Percentiles rank a stretch among this genome's conserved stretches.
These are phyloP conservation scores for Setophaga kirtlandii DNA, from an alignment of 2,113 vertebrate genomes.

Conservation along the genomic window DNA sequence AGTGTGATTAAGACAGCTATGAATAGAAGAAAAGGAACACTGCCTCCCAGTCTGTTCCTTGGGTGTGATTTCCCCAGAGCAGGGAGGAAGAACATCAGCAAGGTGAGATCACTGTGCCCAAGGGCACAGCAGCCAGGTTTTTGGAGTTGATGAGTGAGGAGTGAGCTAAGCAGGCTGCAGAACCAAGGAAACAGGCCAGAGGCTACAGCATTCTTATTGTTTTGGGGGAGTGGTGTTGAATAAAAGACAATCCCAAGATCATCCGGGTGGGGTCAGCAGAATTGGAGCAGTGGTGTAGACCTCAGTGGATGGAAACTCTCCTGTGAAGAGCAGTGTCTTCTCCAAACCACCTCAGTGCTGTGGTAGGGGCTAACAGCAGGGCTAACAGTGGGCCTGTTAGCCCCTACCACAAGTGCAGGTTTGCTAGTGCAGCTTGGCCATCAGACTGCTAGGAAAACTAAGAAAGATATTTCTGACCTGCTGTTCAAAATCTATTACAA, in stretches of 20 bases:
- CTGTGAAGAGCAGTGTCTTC: background rate
- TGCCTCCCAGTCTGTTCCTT: background rate
- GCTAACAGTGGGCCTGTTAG: too few relatives aligned
- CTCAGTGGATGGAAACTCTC: background rate
- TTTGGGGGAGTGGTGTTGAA: background rate
- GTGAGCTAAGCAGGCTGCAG: background rate
- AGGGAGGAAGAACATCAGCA: background rate
- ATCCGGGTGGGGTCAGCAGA: background rate
- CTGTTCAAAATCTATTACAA: background rate
- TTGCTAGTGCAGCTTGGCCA: background rate
- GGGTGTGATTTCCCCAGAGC: background rate
- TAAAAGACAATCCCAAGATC: background rate
- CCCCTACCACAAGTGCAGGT: too few relatives aligned
- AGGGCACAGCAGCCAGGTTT: background rate
- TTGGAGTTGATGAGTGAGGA: background rate
- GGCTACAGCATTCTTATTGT: background rate
- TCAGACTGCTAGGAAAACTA: background rate
- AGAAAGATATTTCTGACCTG: background rate
- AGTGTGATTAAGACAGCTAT: background rate
- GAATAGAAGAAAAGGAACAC: background rate
- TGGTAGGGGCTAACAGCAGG: too few relatives aligned
- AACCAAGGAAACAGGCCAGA: background rate
- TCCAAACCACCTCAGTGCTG: background rate
- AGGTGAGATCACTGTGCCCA: background rate
- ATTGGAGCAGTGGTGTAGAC: background rate